These are phyloP conservation scores for Channallabes apus DNA, from an alignment of 2,797 vertebrate genomes.

Conservation along the genomic window DNA sequence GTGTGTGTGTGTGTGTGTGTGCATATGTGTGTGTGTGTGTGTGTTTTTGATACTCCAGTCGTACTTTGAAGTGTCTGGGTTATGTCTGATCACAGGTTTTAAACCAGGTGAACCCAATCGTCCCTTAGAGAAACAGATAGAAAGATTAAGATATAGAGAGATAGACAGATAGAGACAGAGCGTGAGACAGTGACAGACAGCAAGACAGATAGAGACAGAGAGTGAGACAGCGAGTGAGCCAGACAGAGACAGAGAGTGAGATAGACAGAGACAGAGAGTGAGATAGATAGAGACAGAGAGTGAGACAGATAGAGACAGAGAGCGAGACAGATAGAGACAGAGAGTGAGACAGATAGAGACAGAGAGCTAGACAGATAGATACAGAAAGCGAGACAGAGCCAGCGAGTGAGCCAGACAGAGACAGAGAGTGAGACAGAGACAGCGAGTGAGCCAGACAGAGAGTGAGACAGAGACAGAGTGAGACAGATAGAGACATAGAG, in stretches of 20 bases:
- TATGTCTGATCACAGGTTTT: constrained; percentile 18
- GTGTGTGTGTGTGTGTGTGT: constrained; percentile 7
- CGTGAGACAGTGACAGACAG: neutral
- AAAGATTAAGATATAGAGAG: neutral
- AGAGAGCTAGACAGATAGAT: neutral
- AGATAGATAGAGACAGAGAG: neutral
- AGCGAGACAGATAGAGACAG: neutral
- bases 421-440: neutral
- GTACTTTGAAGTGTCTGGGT: constrained; percentile 3
- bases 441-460: neutral
- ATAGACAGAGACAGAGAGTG: neutral
- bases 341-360: neutral
- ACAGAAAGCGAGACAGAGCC: neutral
- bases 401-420: no score
- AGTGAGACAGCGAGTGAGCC: neutral
- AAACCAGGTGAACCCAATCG: neutral
- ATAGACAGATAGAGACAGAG: neutral
- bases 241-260: neutral
- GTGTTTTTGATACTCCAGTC: neutral
- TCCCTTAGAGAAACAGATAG: neutral
- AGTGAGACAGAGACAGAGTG: neutral
- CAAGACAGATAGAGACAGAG: neutral
- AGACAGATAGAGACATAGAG: no score
- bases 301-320: neutral
- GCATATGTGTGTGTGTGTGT: constrained; percentile 9